Conservation (phyloP, 2,797 vertebrate species). For the Sebastolobus altivelis region DNA sequence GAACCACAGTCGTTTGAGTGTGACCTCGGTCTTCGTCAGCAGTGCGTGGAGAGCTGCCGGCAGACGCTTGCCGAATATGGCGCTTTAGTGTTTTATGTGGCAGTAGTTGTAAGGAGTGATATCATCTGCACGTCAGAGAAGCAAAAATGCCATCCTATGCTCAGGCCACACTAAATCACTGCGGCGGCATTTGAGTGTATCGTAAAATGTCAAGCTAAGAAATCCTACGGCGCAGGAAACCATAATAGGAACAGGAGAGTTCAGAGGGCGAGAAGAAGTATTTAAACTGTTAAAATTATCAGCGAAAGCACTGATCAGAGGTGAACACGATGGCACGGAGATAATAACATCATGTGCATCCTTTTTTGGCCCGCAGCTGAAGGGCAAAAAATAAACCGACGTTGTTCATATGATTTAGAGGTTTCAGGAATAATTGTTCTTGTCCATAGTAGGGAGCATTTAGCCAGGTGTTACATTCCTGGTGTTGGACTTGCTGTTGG, state of each 20-base stretch:
- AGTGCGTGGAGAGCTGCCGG: constrained; percentile 25
- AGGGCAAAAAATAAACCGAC: not conserved
- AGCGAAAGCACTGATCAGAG: not conserved
- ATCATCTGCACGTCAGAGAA: constrained; percentile 57
- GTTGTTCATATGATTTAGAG: constrained; percentile 14
- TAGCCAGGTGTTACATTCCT: constrained; percentile 27
- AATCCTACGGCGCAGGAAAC: constrained; percentile 27
- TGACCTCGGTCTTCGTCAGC: constrained; percentile 38
- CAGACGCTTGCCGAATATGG: constrained; percentile 36
- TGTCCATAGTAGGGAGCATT: not conserved
- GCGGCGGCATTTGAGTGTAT: constrained; percentile 3
- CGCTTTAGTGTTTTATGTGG: constrained; percentile 48
- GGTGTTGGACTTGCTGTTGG: not conserved
- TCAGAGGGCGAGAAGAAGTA: constrained; percentile 5
- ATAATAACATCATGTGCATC: not conserved
- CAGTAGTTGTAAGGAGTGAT: constrained; percentile 46
- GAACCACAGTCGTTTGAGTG: constrained; percentile 43
- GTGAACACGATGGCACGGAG: not conserved
- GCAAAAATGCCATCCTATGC: constrained; percentile 30
- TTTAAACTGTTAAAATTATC: constrained; percentile 26
- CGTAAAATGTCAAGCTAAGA: constrained; percentile 48
- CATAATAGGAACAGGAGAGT: constrained; percentile 3
- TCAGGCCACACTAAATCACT: constrained; percentile 25
- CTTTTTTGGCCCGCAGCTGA: not conserved
- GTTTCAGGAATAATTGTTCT: not conserved